These are phyloP conservation scores for Pemphredon lugubris DNA, from an alignment of 2,888 invertebrate species.

Conservation along the genomic window DNA sequence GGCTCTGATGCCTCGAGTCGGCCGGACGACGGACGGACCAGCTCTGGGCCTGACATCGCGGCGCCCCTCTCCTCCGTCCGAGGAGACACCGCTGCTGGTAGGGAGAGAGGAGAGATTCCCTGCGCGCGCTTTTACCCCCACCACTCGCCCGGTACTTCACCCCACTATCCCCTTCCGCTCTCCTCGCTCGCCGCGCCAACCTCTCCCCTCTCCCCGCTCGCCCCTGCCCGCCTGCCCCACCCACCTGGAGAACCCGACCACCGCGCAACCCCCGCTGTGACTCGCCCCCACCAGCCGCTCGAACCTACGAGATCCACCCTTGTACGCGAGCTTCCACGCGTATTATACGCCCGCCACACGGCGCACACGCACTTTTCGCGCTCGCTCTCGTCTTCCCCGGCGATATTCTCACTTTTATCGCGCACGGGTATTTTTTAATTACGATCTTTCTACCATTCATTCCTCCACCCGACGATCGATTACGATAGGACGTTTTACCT, in stretches of 20 bases:
- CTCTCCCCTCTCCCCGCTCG: slow-evolving; percentile 5
- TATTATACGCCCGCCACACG: slow-evolving; percentile 8
- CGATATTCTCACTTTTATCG: no score
- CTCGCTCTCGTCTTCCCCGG: neutral
- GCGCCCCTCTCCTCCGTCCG: slow-evolving; percentile 64
- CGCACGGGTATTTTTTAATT: no score
- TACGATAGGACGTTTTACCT: no score
- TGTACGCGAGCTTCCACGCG: slow-evolving; percentile 29
- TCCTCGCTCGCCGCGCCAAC: slow-evolving; percentile 17
- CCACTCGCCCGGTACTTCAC: slow-evolving; percentile 8
- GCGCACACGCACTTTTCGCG: slow-evolving; percentile 14
- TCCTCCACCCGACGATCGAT: no score
- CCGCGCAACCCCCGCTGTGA: slow-evolving; percentile 32
- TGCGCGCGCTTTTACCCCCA: slow-evolving; percentile 60
- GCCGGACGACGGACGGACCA: slow-evolving; percentile 81
- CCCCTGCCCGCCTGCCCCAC: neutral
- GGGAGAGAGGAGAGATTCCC: slow-evolving; percentile 58
- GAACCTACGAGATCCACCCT: slow-evolving; percentile 43
- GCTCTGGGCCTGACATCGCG: slow-evolving; percentile 77
- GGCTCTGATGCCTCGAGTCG: slow-evolving; percentile 77
- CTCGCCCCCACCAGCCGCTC: slow-evolving; percentile 16
- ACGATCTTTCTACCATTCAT: no score
- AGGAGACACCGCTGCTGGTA: slow-evolving; percentile 46
- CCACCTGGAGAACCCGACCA: slow-evolving; percentile 6
- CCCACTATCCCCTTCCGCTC: neutral